A percentile compares a stretch with the other conserved stretches of the same genome.
These are phyloP conservation scores for Standfussiana lucernea DNA, from an alignment of 2,888 invertebrate species.

Conservation along the genomic window DNA sequence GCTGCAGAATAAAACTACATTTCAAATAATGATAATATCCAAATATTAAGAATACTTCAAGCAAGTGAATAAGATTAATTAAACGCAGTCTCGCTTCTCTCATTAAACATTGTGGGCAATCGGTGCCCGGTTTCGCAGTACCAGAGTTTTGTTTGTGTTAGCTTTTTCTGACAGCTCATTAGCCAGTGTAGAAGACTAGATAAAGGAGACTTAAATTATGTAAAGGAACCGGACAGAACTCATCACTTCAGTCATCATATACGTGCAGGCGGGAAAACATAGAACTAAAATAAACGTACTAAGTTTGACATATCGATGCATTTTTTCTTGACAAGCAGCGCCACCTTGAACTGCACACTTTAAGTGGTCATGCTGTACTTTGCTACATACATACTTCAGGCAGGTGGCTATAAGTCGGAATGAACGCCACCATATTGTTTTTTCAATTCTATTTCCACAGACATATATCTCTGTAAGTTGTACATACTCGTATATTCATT, in stretches of 20 bases:
- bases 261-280: too few relatives aligned
- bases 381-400: too few relatives aligned
- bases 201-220: not conserved
- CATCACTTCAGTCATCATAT: not conserved
- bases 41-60: not conserved
- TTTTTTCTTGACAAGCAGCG: too few relatives aligned
- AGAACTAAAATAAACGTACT: too few relatives aligned
- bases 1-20: not conserved
- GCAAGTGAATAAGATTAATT: not conserved
- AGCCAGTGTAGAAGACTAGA: not conserved
- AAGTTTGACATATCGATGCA: too few relatives aligned
- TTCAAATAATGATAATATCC: not conserved
- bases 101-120: not conserved
- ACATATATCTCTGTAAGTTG: not conserved
- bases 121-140: not conserved
- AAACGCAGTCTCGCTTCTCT: not conserved
- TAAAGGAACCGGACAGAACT: not conserved
- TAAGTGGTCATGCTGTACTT: too few relatives aligned
- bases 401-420: not conserved
- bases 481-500: not conserved
- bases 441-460: not conserved
- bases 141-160: not conserved
- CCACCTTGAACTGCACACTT: too few relatives aligned
- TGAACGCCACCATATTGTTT: not conserved
- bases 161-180: not conserved